Percentiles rank a stretch among this genome's conserved stretches.
phyloP scores from a whole-genome alignment of 2,113 vertebrate species.

The Ondatra zibethicus region DNA sequence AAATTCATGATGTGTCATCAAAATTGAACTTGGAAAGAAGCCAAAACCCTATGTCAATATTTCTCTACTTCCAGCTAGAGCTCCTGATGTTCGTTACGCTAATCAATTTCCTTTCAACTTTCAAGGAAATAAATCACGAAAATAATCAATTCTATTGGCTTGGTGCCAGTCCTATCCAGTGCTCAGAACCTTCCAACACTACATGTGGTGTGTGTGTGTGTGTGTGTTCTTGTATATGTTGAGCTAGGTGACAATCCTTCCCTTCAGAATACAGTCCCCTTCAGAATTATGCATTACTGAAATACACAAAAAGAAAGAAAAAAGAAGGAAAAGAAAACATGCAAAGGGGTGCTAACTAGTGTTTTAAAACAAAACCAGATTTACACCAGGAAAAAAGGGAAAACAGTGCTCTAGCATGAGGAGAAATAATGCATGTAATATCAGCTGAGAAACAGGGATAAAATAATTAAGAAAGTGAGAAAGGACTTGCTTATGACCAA shows the following conservation, averaged over 20 bases:
- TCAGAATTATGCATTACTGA: background rate
- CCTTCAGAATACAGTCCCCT: background rate
- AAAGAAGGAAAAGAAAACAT: background rate
- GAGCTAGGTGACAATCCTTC: background rate
- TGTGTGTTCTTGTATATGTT: background rate
- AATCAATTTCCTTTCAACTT: constrained; percentile 59
- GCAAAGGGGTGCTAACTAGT: background rate
- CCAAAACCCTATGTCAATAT: constrained; percentile 7
- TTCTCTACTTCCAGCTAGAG: constrained; percentile 1
- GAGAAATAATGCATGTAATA: background rate
- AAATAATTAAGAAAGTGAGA: background rate
- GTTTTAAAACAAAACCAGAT: background rate
- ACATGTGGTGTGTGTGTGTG: background rate
- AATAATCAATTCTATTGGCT: constrained; percentile 40
- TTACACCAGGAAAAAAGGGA: background rate
- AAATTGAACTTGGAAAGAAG: constrained; percentile 63
- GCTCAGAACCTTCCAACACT: constrained; percentile 5
- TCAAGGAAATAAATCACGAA: constrained; percentile 49
- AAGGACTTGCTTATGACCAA: background rate
- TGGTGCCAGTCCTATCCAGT: background rate
- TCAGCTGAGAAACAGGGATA: background rate
- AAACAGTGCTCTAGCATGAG: background rate
- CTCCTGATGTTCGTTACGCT: background rate
- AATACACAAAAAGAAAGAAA: background rate
- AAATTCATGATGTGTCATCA: constrained; percentile 42